Conservation (phyloP, 2,113 vertebrate genomes). For the Monopterus albus region DNA sequence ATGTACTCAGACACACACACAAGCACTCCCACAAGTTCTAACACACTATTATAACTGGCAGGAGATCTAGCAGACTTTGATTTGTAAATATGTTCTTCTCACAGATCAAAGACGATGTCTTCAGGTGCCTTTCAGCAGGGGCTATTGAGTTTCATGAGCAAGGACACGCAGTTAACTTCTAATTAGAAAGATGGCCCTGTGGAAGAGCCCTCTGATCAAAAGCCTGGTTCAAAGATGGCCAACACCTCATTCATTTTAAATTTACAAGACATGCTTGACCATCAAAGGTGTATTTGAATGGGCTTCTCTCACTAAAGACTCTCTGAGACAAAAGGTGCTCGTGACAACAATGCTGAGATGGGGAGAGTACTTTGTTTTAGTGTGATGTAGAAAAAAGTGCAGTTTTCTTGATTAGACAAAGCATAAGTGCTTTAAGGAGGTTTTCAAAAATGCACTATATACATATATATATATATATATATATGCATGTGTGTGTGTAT, state of each 20-base stretch:
- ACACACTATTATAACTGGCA: constrained; percentile 27
- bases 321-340: constrained; percentile 52
- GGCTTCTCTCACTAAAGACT: constrained; percentile 42
- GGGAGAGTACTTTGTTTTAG: constrained; percentile 10
- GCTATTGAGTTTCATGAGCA: constrained; percentile 70
- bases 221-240: constrained; percentile 49
- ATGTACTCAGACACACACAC: constrained; percentile 7
- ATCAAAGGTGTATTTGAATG: constrained; percentile 70
- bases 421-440: constrained; percentile 19
- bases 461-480: too few relatives aligned
- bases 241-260: constrained; percentile 58
- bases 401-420: constrained; percentile 40
- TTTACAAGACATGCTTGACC: constrained; percentile 49
- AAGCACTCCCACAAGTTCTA: background rate
- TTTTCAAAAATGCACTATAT: constrained; percentile 1
- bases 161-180: constrained; percentile 63
- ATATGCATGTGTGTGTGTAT: background rate
- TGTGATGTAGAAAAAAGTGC: background rate
- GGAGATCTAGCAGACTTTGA: constrained; percentile 56
- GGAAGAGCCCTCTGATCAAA: constrained; percentile 69
- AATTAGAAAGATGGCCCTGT: constrained; percentile 60
- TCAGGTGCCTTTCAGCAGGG: constrained; percentile 46
- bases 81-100: constrained; percentile 66
- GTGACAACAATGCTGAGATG: background rate
- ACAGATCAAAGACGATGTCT: constrained; percentile 68